A percentile compares a stretch with the other conserved stretches of the same genome.
Conservation (phyloP, 2,888 invertebrate genomes). For the Diarsia brunnea region DNA sequence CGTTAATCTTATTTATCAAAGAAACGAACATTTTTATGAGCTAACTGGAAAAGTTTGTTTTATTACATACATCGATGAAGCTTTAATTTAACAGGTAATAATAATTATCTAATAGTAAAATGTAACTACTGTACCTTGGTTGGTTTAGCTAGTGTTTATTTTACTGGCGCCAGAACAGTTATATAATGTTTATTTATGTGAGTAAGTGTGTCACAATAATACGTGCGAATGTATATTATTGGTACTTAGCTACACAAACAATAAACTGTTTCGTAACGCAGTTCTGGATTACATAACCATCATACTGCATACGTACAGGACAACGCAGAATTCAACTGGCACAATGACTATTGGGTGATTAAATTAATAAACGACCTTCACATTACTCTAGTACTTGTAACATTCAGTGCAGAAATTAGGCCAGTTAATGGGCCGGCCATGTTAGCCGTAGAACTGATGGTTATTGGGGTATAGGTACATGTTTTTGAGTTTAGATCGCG, state of each 20-base stretch:
- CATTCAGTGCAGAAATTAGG: not conserved
- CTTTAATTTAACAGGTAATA: not conserved
- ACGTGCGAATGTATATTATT: slow-evolving; percentile 47
- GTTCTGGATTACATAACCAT: slow-evolving; percentile 40
- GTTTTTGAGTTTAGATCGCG: not conserved
- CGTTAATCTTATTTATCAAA: slow-evolving; percentile 1
- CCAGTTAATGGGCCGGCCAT: not conserved
- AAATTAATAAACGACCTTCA: slow-evolving; percentile 9
- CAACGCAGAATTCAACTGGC: slow-evolving; percentile 10
- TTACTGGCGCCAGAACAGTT: slow-evolving; percentile 12
- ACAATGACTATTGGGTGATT: slow-evolving; percentile 22
- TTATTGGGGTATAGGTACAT: not conserved
- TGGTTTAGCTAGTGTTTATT: not conserved
- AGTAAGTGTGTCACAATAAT: slow-evolving; percentile 35
- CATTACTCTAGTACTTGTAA: not conserved
- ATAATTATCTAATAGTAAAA: not conserved
- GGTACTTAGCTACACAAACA: slow-evolving; percentile 43
- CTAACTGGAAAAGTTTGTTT: slow-evolving; percentile 12
- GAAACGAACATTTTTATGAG: not conserved
- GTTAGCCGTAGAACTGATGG: not conserved
- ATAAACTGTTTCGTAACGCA: slow-evolving; percentile 27
- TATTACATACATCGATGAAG: slow-evolving; percentile 12
- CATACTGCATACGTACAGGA: not conserved
- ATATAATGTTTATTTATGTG: slow-evolving; percentile 26
- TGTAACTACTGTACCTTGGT: not conserved